Base-by-base conservation (phyloP, 2,888 invertebrate genomes). In the Melanostoma mellinum region DNA sequence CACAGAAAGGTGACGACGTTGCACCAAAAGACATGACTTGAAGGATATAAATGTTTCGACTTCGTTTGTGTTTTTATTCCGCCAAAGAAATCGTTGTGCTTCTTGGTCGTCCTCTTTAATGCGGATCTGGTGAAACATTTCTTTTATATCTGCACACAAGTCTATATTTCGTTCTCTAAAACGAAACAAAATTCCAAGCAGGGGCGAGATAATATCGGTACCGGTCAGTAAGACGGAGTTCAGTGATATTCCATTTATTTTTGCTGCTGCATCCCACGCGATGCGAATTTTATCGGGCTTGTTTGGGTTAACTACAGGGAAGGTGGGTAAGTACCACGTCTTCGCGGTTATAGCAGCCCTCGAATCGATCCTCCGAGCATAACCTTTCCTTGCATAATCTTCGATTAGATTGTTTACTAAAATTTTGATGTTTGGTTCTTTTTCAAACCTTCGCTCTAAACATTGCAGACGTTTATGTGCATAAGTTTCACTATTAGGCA, bases 21-120 rank as follows among this genome's bases (percentile, higher is more conserved):
- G 52, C 52, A 3, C 65, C 65, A 32, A 65, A 65, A 10, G 55
- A 56, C 55, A 56, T 56, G 4, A 56, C 55, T 56, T 56, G 55
- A 10, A 56, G 55, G 38, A 60, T 36, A 53, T 82, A n/a, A n/a
- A 86, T 3, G 42, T 46, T 44, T 55, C 67, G 5, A 68, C 30
- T 10, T 53, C 8, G n/a, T 55, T 44, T 20, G 44, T 55, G 30
- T 35, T 6, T 4, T 2, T 4, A 32, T 55, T 68, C 20, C 53
- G 55, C 55, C 67, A 68, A 33, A 68, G 55, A 4, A 53, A 68
- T 40, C 53, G 36, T 50, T 65, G 67, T n/a, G 52, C 52, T 52
- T 52, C 65, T 8, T 52, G 50, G 32, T 68, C 53, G 3, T 68
- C 42, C 4, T n/a, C 40, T 55, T 40, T 40, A 56, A 56, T 32